A percentile compares a stretch with the other conserved stretches of the same genome.
Conservation (phyloP, 2,888 invertebrate genomes). For the Cosmia trapezina region DNA sequence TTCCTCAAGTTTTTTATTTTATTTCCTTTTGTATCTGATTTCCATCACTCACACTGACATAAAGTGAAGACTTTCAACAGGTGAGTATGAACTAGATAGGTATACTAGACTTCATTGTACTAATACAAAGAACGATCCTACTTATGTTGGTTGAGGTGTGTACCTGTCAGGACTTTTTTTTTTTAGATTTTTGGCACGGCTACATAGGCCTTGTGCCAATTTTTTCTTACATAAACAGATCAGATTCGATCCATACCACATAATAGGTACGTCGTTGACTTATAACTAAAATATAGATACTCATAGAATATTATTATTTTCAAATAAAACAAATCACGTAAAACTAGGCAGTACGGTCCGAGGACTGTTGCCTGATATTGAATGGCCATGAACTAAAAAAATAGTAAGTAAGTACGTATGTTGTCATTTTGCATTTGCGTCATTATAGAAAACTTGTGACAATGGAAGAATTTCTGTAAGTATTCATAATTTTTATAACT, state of each 20-base stretch:
- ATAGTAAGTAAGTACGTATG: neutral
- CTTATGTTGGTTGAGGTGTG: neutral
- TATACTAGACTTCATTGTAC: neutral
- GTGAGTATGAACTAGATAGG: neutral
- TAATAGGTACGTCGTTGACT: too few species aligned
- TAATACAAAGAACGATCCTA: neutral
- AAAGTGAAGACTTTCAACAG: neutral
- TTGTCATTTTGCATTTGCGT: too few species aligned
- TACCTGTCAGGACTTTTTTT: too few species aligned
- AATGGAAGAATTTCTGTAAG: neutral
- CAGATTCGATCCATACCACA: too few species aligned
- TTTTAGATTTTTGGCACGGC: too few species aligned
- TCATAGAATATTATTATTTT: too few species aligned
- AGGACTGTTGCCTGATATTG: neutral
- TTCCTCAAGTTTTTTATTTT: constrained; percentile 3
- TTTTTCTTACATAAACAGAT: too few species aligned
- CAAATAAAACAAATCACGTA: too few species aligned
- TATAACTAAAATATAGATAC: too few species aligned
- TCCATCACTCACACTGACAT: too few species aligned
- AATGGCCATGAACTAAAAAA: neutral
- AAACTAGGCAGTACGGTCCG: neutral
- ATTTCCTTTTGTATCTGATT: too few species aligned
- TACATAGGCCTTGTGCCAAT: neutral
- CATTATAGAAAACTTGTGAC: too few species aligned
- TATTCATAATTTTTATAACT: neutral